phyloP scores from a whole-genome alignment of 35 echinoderm and acorn worm species.

The Heliocidaris tuberculata region DNA sequence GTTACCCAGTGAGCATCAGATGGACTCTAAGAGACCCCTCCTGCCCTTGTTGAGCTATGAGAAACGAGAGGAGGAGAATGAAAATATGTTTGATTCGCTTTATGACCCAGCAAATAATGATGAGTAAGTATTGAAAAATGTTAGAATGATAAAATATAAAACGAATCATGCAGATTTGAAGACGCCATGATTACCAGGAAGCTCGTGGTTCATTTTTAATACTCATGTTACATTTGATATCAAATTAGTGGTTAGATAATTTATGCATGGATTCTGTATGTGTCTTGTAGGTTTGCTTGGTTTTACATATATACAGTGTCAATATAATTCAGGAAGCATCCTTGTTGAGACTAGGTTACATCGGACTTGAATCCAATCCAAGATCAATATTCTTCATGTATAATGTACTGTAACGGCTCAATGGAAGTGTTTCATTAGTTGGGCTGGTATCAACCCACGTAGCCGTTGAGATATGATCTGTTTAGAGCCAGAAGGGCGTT shows the following conservation, averaged over 20 bases:
- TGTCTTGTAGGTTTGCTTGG: neutral
- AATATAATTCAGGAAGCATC: neutral
- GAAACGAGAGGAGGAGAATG: constrained; percentile 57
- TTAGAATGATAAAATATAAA: neutral
- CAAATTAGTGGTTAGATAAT: neutral
- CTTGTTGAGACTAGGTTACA: neutral
- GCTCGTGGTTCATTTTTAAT: too few species aligned
- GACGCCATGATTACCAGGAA: too few species aligned
- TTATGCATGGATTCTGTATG: neutral
- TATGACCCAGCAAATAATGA: constrained; percentile 89
- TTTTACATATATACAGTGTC: neutral
- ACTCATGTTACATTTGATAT: too few species aligned
- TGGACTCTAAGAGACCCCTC: constrained; percentile 85
- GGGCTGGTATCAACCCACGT: neutral
- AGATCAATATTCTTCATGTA: neutral
- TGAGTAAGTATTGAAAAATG: constrained; percentile 72
- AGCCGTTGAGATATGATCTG: neutral
- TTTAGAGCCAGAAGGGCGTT: too few species aligned
- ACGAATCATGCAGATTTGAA: too few species aligned
- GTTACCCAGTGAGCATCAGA: constrained; percentile 60
- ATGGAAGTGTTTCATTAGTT: neutral
- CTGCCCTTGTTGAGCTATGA: constrained; percentile 71
- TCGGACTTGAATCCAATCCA: neutral
- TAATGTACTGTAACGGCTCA: neutral
- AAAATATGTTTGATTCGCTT: constrained; percentile 69